Conservation (phyloP, 1,140 invertebrate genomes). For the Bursaphelenchus mucronatus region DNA sequence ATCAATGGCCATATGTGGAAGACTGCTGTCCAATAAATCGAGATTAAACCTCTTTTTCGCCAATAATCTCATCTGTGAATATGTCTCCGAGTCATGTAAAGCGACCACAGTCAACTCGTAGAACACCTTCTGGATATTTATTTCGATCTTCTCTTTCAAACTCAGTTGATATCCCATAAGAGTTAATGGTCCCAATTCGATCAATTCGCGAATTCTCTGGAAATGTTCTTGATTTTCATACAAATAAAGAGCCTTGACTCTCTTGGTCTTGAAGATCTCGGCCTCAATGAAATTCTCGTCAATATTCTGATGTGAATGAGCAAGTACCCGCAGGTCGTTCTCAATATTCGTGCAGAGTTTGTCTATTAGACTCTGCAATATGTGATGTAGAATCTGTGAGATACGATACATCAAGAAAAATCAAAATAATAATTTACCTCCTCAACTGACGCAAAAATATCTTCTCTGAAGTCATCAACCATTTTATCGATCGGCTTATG, state of each 20-base stretch:
- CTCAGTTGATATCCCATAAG: slow-evolving; percentile 24
- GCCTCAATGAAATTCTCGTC: slow-evolving; percentile 26
- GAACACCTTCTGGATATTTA: slow-evolving; percentile 88
- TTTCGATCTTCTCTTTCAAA: slow-evolving; percentile 70
- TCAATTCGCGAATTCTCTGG: slow-evolving; percentile 17
- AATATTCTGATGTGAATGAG: slow-evolving; percentile 34
- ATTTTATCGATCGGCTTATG: slow-evolving; percentile 20
- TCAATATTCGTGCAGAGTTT: slow-evolving; percentile 46
- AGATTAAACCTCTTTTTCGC: slow-evolving; percentile 80
- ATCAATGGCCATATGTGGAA: slow-evolving; percentile 92
- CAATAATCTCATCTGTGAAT: slow-evolving; percentile 88
- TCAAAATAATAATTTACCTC: slow-evolving; percentile 19
- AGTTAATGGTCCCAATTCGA: neutral
- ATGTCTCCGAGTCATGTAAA: slow-evolving; percentile 93
- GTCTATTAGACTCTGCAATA: slow-evolving; percentile 34
- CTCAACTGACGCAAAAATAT: slow-evolving; percentile 41
- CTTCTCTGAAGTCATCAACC: slow-evolving; percentile 27
- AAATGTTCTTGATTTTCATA: slow-evolving; percentile 14
- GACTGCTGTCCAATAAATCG: slow-evolving; percentile 77
- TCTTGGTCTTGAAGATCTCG: slow-evolving; percentile 33
- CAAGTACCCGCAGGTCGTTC: slow-evolving; percentile 50
- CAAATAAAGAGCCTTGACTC: slow-evolving; percentile 2
- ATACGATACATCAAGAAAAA: neutral
- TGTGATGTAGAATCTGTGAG: slow-evolving; percentile 35
- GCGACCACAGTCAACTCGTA: slow-evolving; percentile 96